Base-by-base conservation (phyloP, 2,888 invertebrate species). In the Trichacis sp. region DNA sequence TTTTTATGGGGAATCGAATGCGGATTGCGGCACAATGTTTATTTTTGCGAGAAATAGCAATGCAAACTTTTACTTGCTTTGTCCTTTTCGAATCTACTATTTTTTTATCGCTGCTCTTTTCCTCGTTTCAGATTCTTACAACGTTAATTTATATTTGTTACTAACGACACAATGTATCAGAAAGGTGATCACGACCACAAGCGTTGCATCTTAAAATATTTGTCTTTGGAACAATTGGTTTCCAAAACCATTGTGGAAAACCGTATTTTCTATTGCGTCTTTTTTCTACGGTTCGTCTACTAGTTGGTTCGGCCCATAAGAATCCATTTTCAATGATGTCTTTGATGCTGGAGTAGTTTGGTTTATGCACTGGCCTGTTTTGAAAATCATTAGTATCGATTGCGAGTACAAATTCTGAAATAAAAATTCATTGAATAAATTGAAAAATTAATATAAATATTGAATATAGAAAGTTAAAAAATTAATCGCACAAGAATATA, bases 141-240 rank as follows among this genome's bases (percentile, higher is more conserved):
- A n/a, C n/a, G n/a, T n/a, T n/a, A n/a, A n/a, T n/a, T n/a, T n/a
- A n/a, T n/a, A n/a, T n/a, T n/a, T n/a, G n/a, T n/a, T 43, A 86
- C 88, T 88, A 88, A 95, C 96, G 91, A 85, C 97, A 97, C 45
- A 97, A 86, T 47, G 90, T 87, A 46, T 92, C 90, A 57, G 88
- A 87, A 85, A 95, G 93, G 83, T 95, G 90, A 84, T 93, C 89
- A 82, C 93, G 90, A 0, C 97, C 97, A 85, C 97, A 97, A 45
- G 89, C 89, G 66, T 89, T 86, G 77, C 97, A 97, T 0, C 89
- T 88, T 67, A 91, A 85, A 24, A 97, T 86, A 82, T 93, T 90
- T 2, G 86, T 91, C 81, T 92, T 94, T 0, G 93, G 91, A 18
- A 87, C 86, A 11, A 92, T 78, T 65, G 91, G 88, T 84, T 95